These are phyloP conservation scores for Drosophila ezoana DNA, from an alignment of 2,888 invertebrate genomes.

Conservation along the genomic window DNA sequence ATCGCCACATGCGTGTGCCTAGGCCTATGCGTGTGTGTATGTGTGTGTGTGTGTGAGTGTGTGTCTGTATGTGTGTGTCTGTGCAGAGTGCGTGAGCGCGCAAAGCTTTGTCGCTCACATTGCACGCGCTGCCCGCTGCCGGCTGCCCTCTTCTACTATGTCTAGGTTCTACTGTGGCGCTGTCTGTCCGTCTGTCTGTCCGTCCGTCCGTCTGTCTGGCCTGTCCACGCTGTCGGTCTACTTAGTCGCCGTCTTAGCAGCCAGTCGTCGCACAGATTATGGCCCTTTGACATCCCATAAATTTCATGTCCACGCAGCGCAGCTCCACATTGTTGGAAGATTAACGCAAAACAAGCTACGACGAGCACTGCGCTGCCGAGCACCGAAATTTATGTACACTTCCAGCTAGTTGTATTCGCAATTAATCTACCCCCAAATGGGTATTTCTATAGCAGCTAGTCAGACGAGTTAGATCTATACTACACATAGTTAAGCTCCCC, in stretches of 20 bases:
- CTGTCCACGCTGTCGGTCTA: constrained; percentile 16
- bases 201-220: constrained; percentile 16
- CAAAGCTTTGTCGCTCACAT: constrained; percentile 62
- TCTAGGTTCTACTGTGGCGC: constrained; percentile 35
- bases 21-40: constrained; percentile 23
- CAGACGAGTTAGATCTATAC: no score
- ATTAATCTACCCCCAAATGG: no score
- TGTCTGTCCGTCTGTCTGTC: constrained; percentile 1
- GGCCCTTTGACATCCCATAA: constrained; percentile 81
- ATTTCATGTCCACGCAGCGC: constrained; percentile 66
- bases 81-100: constrained; percentile 58
- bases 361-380: not conserved
- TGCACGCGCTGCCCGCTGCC: constrained; percentile 60
- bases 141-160: constrained; percentile 25
- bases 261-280: constrained; percentile 65
- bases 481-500: no score
- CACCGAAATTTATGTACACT: constrained; percentile 34
- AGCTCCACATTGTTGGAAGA: constrained; percentile 57
- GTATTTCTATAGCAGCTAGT: no score
- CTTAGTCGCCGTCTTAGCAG: constrained; percentile 35
- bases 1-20: constrained; percentile 62
- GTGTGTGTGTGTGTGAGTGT: constrained; percentile 20
- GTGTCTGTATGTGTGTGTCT: constrained; percentile 16
- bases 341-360: constrained; percentile 43
- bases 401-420: not conserved